Evolutionary conservation across 1,140 invertebrate species (phyloP), one percentile per base, ranked within the genome.

Genomic region (Rhopalosiphum maidis): DNA sequence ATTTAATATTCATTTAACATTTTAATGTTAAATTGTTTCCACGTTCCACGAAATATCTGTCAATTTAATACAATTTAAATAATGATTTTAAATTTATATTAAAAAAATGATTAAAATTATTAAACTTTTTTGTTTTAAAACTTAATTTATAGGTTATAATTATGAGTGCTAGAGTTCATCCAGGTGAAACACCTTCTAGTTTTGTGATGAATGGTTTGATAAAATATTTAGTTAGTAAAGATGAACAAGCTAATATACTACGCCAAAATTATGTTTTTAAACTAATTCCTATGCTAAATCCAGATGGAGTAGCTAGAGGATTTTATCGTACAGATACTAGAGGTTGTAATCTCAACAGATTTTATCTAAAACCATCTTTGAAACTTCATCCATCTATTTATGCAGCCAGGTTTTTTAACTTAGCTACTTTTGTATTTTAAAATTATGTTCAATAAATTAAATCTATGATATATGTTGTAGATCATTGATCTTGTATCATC

Each of bases 141-240:
- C 22, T 25, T 68, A 51, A 51, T 86, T 95, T 95, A 41, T 94
- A 97, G 97, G 96, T 98, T 1, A 96, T 98, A 93, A 98, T 99
- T 95, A 95, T 99, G 94, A 98, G 97, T 93, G 98, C 98, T 9
- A 96, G 98, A 94, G 98, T 99, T 88, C 98, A 99, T 96, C 98
- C 97, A 43, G 98, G 98, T 30, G 98, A 99, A 96, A 98, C 98
- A 37, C 98, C 99, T 92, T 97, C 98, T 15, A 98, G 97, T 95
- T 99, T 99, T 96, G 98, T 99, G 30, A 97, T 99, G 95, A 98
- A 99, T 95, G 98, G 99, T 35, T 97, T 99, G 94, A 95, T 99
- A 23, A 97, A 98, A 95, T 97, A 98, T 77, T 95, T 98, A 90
- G 94, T 99, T 11, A 96, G 96, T 93, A 96, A 96, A 51, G 97